A percentile compares a stretch with the other conserved stretches of the same genome.
Conservation (phyloP, 2,797 vertebrate genomes). For the Pangasius larnaudii region DNA sequence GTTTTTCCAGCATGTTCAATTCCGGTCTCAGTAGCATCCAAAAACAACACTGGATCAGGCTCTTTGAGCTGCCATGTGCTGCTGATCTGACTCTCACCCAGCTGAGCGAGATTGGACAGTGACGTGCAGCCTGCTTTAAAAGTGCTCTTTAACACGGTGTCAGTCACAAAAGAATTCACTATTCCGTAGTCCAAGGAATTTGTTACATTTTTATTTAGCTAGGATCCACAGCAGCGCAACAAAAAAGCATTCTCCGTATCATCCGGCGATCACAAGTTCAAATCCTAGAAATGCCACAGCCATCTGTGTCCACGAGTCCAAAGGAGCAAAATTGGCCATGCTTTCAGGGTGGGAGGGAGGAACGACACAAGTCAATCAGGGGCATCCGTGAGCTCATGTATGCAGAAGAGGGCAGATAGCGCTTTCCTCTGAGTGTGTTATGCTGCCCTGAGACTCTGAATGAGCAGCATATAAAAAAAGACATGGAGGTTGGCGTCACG, state of each 20-base stretch:
- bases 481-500: background rate
- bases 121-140: background rate
- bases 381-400: background rate
- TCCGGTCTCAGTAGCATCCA: background rate
- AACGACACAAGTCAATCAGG: background rate
- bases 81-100: background rate
- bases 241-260: background rate
- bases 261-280: background rate
- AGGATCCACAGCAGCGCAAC: background rate
- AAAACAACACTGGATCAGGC: background rate
- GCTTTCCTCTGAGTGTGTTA: background rate
- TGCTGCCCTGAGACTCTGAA: background rate
- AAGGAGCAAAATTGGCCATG: background rate
- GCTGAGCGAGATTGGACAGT: background rate
- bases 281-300: background rate
- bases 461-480: background rate
- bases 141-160: background rate
- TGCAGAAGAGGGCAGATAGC: background rate
- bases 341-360: background rate
- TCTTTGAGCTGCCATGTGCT: background rate
- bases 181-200: background rate
- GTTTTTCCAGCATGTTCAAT: background rate
- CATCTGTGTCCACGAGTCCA: background rate
- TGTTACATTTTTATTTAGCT: background rate
- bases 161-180: background rate